phyloP scores from a whole-genome alignment of 1,140 invertebrate genomes.

The Panulirus ornatus region DNA sequence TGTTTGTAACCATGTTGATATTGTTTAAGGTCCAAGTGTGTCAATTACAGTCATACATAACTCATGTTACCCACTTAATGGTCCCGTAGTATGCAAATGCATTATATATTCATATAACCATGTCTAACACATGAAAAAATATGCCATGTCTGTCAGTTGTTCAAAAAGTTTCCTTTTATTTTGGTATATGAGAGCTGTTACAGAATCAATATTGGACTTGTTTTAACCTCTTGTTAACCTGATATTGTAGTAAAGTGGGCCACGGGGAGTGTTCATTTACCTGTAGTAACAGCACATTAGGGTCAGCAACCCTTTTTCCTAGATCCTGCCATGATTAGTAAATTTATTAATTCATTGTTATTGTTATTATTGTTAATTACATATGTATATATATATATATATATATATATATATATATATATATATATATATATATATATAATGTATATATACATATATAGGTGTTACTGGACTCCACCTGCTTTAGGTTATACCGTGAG shows the following conservation, averaged over 20 bases:
- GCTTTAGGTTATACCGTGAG: no score
- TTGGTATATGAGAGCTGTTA: slow-evolving; percentile 69
- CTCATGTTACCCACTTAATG: slow-evolving; percentile 60
- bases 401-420: no score
- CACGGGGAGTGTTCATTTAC: slow-evolving; percentile 50
- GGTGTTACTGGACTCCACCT: no score
- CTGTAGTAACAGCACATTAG: slow-evolving; percentile 47
- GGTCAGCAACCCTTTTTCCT: slow-evolving; percentile 15
- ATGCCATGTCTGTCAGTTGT: slow-evolving; percentile 62
- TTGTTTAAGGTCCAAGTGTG: slow-evolving; percentile 60
- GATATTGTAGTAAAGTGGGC: slow-evolving; percentile 61
- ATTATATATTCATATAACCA: slow-evolving; percentile 63
- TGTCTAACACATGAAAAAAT: slow-evolving; percentile 55
- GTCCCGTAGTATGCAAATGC: slow-evolving; percentile 62
- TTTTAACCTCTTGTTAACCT: slow-evolving; percentile 68
- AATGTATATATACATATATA: no score
- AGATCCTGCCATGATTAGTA: slow-evolving; percentile 20
- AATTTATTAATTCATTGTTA: no score
- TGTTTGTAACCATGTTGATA: slow-evolving; percentile 71
- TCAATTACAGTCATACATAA: slow-evolving; percentile 62
- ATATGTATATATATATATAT: no score
- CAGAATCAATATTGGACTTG: slow-evolving; percentile 67
- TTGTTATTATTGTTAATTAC: no score
- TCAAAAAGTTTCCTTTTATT: slow-evolving; percentile 64
- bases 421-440: no score